Percentiles rank a stretch among this genome's conserved stretches.
These are phyloP conservation scores for Yoshiicerus persimilis DNA, from an alignment of 1,140 invertebrate species.

Conservation along the genomic window DNA sequence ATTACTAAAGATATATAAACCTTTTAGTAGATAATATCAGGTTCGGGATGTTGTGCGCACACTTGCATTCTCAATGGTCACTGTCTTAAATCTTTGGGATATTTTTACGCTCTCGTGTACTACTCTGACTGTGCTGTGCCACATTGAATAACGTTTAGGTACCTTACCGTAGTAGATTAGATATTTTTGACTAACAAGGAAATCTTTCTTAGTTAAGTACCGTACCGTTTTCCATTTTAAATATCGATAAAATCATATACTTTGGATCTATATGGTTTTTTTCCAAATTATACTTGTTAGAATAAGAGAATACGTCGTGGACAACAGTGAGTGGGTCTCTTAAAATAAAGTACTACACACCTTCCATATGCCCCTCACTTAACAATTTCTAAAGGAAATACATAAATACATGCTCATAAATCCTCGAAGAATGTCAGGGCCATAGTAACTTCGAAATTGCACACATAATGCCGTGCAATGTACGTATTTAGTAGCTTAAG, in stretches of 20 bases:
- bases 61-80: no score
- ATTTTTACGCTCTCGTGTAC: no score
- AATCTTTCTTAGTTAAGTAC: neutral
- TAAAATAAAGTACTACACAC: neutral
- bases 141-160: no score
- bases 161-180: no score
- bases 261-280: neutral
- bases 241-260: neutral
- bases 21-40: neutral
- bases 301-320: neutral
- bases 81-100: no score
- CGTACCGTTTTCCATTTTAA: neutral
- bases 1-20: no score
- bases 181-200: neutral
- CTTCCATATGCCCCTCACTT: slow-evolving; percentile 16
- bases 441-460: slow-evolving; percentile 25
- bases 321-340: neutral
- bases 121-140: no score
- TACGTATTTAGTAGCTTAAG: slow-evolving; percentile 15
- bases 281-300: neutral
- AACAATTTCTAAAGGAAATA: slow-evolving; percentile 19
- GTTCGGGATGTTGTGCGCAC: no score
- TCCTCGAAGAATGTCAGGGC: slow-evolving; percentile 29
- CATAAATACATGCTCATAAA: slow-evolving; percentile 30
- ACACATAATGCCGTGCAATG: neutral